Percentiles rank a stretch among this genome's conserved stretches.
Conservation (phyloP, 2,797 vertebrate species). For the Oreonectes daqikongensis region DNA sequence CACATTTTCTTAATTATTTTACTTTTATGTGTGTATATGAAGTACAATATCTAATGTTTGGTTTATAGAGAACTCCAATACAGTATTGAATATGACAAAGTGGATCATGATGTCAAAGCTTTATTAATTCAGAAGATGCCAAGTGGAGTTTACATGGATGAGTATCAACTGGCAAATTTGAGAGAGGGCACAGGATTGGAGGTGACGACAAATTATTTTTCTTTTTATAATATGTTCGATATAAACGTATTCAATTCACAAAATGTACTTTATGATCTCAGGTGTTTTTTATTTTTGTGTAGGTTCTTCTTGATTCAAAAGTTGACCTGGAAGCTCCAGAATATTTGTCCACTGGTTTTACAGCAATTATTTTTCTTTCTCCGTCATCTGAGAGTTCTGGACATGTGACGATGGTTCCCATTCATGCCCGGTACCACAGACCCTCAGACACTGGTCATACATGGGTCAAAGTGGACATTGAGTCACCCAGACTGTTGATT, state of each 20-base stretch:
- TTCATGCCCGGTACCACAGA: conserved; percentile 88
- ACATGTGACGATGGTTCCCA: conserved; percentile 76
- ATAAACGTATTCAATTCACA: no score
- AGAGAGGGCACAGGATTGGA: conserved; percentile 78
- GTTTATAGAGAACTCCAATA: conserved; percentile 79
- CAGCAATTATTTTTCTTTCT: conserved; percentile 74
- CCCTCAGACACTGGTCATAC: conserved; percentile 68
- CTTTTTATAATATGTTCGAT: no score
- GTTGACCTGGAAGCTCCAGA: conserved; percentile 87
- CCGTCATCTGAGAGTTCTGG: conserved; percentile 42
- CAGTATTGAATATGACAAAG: conserved; percentile 71
- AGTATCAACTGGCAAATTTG: conserved; percentile 83
- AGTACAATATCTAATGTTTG: background rate
- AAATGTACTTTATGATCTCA: no score
- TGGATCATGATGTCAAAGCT: conserved; percentile 64
- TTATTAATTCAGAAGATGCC: conserved; percentile 80
- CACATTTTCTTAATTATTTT: fast-evolving
- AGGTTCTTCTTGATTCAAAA: conserved; percentile 80
- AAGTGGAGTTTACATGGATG: conserved; percentile 85
- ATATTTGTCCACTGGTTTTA: conserved; percentile 76
- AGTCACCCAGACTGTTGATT: conserved; percentile 80
- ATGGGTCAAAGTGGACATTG: conserved; percentile 66
- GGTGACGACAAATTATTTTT: conserved; percentile 68
- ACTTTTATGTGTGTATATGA: background rate
- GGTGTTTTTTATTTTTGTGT: no score